Evolutionary conservation across 2,888 invertebrate genomes (phyloP), one percentile per base, ranked within the genome.

Genomic region (Drosophila cracens): DNA sequence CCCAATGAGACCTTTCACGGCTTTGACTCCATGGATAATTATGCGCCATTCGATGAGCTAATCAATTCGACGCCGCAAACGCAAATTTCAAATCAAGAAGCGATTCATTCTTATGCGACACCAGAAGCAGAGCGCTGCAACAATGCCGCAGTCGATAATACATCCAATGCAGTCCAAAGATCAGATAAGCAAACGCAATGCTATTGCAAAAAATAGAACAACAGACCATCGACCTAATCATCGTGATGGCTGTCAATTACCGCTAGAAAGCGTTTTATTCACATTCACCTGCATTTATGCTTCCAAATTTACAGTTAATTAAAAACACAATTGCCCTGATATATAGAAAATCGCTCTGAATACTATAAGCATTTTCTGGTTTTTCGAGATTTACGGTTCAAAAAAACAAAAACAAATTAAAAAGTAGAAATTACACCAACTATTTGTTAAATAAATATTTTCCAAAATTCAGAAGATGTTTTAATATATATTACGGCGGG

Each of bases 11-110:
- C 76, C 11, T 56, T 43, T 36, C 79, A 76, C 8, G 84, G 82
- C 6, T 83, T 75, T 18, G 58, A 59, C 1, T 59, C 87, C 10
- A 82, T 84, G 87, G 70, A 74, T 0, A 87, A 83, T 38, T 83
- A 75, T 71, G 68, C 54, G 0, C 68, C 82, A 11, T 87, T 75
- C 34, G 68, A 87, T 27, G 68, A 79, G 7, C 61, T 77, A 0
- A 8, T 73, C 7, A 43, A 59, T 25, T 10, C 43, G 27, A 38
- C 21, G 48, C 25, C 48, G 13, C 25, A 46, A 46, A 40, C 40
- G 25, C 18, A 36, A 57, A 8, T 18, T 13, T 8, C 36, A 6
- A 29, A 29, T 21, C 18, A n/a, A 33, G 10, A 11, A 27, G 5
- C 2, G 0, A 11, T 5, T 5, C 31, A 25, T 10, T 7, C 29